These are phyloP conservation scores for Erythrolamprus reginae DNA, from an alignment of 2,113 vertebrate species.

Conservation along the genomic window DNA sequence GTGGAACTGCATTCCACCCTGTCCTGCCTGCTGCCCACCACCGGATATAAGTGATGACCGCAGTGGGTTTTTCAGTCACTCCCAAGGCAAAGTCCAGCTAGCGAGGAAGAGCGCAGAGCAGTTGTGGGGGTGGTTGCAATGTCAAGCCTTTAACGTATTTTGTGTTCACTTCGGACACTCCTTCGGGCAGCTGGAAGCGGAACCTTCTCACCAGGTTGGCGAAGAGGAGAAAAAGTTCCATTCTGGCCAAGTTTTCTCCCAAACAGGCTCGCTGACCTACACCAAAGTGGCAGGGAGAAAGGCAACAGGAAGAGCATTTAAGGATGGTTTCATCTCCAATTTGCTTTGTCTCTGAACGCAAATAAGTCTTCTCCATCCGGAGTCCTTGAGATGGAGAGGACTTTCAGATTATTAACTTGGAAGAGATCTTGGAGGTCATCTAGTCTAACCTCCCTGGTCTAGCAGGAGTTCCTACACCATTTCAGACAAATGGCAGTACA, in stretches of 20 bases:
- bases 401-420: no score
- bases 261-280: constrained; percentile 53
- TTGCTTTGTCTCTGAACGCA: neutral
- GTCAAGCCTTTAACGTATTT: neutral
- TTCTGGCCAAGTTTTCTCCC: constrained; percentile 46
- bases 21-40: no score
- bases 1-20: no score
- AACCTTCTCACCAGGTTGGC: constrained; percentile 42
- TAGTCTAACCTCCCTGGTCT: no score
- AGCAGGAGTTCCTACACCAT: no score
- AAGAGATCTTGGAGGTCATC: no score
- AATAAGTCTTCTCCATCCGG: neutral
- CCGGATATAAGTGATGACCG: no score
- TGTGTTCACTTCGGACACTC: neutral
- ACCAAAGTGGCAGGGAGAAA: neutral
- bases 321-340: neutral
- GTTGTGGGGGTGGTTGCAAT: constrained; percentile 41
- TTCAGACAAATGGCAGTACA: no score
- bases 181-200: constrained; percentile 25
- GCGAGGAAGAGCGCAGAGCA: constrained; percentile 42
- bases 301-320: neutral
- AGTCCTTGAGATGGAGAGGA: neutral
- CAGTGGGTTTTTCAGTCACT: no score
- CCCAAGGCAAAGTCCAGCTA: neutral
- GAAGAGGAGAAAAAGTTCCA: constrained; percentile 57